Evolutionary conservation across 2,888 invertebrate genomes (phyloP), one percentile per base, ranked within the genome.

Genomic region (Morpho achilles): DNA sequence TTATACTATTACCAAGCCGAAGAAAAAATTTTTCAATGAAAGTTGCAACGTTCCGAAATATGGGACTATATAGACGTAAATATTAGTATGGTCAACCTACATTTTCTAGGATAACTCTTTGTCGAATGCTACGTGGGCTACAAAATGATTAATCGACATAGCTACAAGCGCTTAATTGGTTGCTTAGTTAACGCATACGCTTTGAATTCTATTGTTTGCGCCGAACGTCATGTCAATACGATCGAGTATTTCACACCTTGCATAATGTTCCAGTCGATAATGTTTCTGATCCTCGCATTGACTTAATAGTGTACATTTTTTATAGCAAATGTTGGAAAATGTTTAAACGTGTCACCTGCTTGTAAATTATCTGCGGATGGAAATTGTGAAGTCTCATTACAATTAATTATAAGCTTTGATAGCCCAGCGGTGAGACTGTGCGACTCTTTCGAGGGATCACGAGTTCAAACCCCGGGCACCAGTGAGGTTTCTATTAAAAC

Each of bases 71-170:
- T 32, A 32, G 16, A 16, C 16, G 16, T 16, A 16, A 16, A 16
- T 16, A 16, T 16, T 16, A 16, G 7, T 42, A 65, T 79, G 58
- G 78, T 61, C 66, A 66, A 73, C 71, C 70, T 74, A 79, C 64
- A 69, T 69, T 71, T 68, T 67, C 73, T 75, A 76, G 76, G 74
- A 76, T 74, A 77, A 70, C 75, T 73, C 77, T 75, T 76, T 79
- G 86, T 76, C 81, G 84, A 84, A 73, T 74, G 74, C 74, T 66
- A 80, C 81, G 87, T 88, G 82, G 87, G 87, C 68, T 64, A 63
- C 69, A 64, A 73, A 74, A 79, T 87, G 87, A 88, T 87, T 82
- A 84, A 87, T 86, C 74, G 79, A 75, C 77, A 80, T 76, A 68
- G 74, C 77, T 75, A 74, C 77, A 73, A 79, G 73, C 75, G 69